Evolutionary conservation across 2,113 vertebrate genomes (phyloP), one percentile per base, ranked within the genome.

Genomic region (Chaetops frenatus): DNA sequence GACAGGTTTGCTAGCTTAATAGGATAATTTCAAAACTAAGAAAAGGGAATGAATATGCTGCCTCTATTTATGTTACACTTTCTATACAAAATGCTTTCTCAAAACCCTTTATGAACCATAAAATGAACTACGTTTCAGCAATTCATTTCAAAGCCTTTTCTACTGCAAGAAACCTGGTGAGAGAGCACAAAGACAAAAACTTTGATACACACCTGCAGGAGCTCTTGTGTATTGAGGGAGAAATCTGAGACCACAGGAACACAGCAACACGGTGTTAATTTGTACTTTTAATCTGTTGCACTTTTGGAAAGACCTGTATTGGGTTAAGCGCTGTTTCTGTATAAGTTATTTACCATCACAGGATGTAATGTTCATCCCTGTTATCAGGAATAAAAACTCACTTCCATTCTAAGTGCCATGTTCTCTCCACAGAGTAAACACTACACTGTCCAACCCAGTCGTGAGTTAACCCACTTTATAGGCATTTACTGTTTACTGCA

Each of bases 21-120:
- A 86, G 72, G 61, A 79, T 80, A 84, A 78, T 95, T 96, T 88
- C 62, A 95, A 93, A 97, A 72, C n/a, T 74, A 71, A 88, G 90
- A 70, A 88, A 90, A 79, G 38, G 60, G 18, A 92, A 94, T 86
- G 90, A 90, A 93, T 88, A 92, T 56, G 48, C 65, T 86, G 47
- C 58, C 48, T 90, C 21, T 93, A 92, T 94, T 94, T 93, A 93
- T 90, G 81, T 60, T 53, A 65, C 40, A 71, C 36, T 81, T 92
- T 58, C 74, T 73, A 56, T 86, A 95, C 71, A 73, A 92, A 96
- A 91, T 60, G 56, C 50, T 83, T 96, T 92, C 82, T 76, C 79
- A 81, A 86, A 90, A 65, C 23, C 72, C 64, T 93, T 96, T 96
- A 90, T 81, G 82, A 96, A 88, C 85, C 85, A 93, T 95, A 95